phyloP scores from a whole-genome alignment of 2,797 vertebrate genomes.

The Halcyon smyrnensis region DNA sequence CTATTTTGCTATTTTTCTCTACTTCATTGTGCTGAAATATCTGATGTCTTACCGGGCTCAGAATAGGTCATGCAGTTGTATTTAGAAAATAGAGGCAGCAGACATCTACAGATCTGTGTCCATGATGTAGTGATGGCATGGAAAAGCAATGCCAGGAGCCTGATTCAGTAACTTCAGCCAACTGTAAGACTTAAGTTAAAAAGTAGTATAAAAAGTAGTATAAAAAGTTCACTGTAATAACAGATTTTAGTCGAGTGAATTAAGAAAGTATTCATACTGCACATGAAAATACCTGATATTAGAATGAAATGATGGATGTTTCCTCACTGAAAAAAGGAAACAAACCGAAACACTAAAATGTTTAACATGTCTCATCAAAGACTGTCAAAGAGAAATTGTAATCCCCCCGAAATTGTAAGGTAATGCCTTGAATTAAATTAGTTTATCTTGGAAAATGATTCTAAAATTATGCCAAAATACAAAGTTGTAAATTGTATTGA shows the following conservation, averaged over 20 bases:
- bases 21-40: neutral
- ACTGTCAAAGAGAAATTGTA: neutral
- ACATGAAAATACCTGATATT: neutral
- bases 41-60: neutral
- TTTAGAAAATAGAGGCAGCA: neutral
- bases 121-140: neutral
- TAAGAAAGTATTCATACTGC: neutral
- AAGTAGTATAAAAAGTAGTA: neutral
- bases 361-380: neutral
- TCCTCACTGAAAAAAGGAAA: neutral
- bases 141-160: neutral
- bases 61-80: fast-evolving
- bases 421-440: neutral
- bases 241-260: neutral
- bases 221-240: neutral
- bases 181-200: neutral
- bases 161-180: neutral
- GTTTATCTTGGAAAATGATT: neutral
- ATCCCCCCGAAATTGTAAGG: neutral
- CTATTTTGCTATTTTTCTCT: neutral
- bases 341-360: neutral
- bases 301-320: neutral
- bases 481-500: neutral
- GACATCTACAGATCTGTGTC: neutral
- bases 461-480: neutral